Evolutionary conservation across 2,888 invertebrate genomes (phyloP), one percentile per base, ranked within the genome.

Genomic region (Parnassius mnemosyne): DNA sequence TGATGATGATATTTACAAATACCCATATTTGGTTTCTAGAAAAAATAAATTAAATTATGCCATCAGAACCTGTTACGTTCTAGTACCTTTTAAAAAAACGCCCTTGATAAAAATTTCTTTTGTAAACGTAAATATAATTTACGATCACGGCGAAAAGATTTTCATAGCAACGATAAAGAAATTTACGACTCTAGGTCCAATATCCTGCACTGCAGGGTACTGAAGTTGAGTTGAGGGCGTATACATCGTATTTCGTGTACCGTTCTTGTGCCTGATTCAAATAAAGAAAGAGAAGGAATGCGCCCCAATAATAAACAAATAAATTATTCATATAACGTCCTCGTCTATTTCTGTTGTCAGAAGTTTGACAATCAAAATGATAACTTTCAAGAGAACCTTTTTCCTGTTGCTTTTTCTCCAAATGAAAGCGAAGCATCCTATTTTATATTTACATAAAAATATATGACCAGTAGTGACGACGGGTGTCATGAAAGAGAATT

Each of bases 321-420:
- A 83, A 82, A 80, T 83, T 81, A 86, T 87, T 85, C 83, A 84
- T 84, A 71, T 71, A 69, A 73, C 78, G 76, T 76, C 71, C 9
- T 71, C 70, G 70, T 74, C 73, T 79, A 79, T 77, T 74, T 74
- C 66, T 68, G 69, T 75, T 70, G 76, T 72, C 74, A 72, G 80
- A 78, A 81, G 77, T 83, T 82, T 82, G 76, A 79, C 76, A 78
- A 75, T 74, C 74, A 73, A 70, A 71, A 68, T 71, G 79, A 80
- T 77, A 73, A 72, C 73, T 73, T 76, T 68, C 60, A 66, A 66
- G 71, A 72, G 69, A 69, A 52, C 12, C n/a, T 55, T 69, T 68
- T 70, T 68, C 64, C 69, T 68, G 70, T 59, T 65, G 65, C 68
- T 61, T 59, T 60, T 61, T 64, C 10, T 49, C 49, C 10, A 52